Percentiles rank a stretch among this genome's conserved stretches.
These are phyloP conservation scores for Spondyliosoma cantharus DNA, from an alignment of 2,797 vertebrate genomes.

Conservation along the genomic window DNA sequence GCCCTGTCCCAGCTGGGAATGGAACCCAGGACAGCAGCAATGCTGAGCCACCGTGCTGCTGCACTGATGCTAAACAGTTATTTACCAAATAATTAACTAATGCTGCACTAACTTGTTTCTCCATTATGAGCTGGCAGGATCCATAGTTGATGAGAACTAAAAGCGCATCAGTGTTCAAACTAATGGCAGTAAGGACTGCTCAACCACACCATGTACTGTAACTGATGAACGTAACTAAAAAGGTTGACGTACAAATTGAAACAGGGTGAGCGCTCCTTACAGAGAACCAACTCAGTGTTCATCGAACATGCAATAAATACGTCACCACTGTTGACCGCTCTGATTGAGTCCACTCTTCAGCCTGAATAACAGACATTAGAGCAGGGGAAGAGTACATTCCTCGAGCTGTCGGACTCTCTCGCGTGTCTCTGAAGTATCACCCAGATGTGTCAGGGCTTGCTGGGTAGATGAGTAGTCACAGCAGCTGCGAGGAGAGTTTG, in stretches of 20 bases:
- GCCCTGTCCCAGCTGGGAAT: too few species aligned
- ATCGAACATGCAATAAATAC: background rate
- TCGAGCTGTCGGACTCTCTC: background rate
- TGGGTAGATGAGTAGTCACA: background rate
- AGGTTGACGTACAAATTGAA: background rate
- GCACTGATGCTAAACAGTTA: too few species aligned
- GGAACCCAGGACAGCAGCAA: too few species aligned
- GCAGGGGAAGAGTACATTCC: background rate
- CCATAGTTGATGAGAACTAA: background rate
- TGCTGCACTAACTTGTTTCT: background rate
- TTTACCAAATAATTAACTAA: background rate
- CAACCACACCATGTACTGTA: too few species aligned
- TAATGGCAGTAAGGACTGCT: background rate
- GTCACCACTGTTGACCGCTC: background rate
- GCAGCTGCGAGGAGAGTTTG: background rate
- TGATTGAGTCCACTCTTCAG: background rate
- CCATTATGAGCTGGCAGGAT: background rate
- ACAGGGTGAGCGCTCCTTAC: background rate
- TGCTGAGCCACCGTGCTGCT: too few species aligned
- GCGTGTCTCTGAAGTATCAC: background rate
- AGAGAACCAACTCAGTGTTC: too few species aligned
- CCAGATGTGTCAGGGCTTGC: constrained; percentile 24
- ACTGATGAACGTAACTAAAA: background rate
- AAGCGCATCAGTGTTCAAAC: background rate
- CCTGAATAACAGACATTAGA: background rate